Evolutionary conservation across 2,888 invertebrate genomes (phyloP).

Genomic region (Dyspetes luteomarginatus): DNA sequence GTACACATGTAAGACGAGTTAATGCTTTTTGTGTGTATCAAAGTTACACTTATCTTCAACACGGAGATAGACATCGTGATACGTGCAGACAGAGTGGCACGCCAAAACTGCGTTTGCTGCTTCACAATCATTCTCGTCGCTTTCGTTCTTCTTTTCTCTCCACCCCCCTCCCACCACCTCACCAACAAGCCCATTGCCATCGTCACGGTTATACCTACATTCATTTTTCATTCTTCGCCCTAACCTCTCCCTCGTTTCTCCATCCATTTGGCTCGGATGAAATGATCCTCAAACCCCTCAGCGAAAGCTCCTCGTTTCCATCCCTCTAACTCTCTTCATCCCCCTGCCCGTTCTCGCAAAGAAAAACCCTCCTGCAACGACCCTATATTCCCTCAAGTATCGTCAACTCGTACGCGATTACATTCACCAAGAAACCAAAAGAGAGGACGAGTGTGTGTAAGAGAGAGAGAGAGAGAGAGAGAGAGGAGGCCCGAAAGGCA

Average conservation of each 20-base stretch:
- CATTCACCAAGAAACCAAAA: conserved; percentile 53
- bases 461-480: conserved; percentile 52
- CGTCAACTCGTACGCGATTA: conserved; percentile 60
- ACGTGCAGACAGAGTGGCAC: conserved; percentile 64
- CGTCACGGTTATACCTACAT: conserved; percentile 40
- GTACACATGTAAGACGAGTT: neutral
- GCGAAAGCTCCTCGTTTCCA: conserved; percentile 41
- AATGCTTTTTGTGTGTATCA: neutral
- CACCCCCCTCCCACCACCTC: conserved; percentile 14
- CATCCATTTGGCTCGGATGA: conserved; percentile 60
- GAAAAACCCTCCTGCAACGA: conserved; percentile 55
- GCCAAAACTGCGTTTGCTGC: conserved; percentile 54
- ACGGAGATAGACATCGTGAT: conserved; percentile 21
- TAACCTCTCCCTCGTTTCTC: conserved; percentile 25
- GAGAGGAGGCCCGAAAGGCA: conserved; percentile 59
- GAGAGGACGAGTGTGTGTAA: conserved; percentile 43
- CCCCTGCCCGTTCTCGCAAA: conserved; percentile 1
- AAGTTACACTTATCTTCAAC: neutral
- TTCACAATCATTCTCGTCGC: conserved; percentile 5
- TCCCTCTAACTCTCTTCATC: neutral
- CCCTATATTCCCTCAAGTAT: conserved; percentile 63
- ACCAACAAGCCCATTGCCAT: conserved; percentile 26
- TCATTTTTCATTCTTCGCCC: conserved; percentile 64
- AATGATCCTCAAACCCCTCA: conserved; percentile 41
- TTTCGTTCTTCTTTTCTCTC: conserved; percentile 18